Percentiles rank a stretch among this genome's conserved stretches.
Evolutionary conservation across 2,797 vertebrate species (phyloP).

Genomic region (Dendrocincla tyrannina): DNA sequence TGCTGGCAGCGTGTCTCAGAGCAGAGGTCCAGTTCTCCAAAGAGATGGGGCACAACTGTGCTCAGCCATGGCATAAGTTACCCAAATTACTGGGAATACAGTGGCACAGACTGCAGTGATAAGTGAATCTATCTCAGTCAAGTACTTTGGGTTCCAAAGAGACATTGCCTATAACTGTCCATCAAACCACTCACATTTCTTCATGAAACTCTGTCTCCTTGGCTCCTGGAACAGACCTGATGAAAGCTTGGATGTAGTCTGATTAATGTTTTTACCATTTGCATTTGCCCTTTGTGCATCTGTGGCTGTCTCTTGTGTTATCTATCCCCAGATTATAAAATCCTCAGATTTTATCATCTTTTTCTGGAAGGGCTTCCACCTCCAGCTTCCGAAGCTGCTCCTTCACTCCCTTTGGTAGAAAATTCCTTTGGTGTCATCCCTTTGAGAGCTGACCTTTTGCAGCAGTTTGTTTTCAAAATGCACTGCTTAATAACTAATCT

Average conservation of each 20-base stretch:
- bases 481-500: not conserved
- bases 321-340: not conserved
- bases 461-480: not conserved
- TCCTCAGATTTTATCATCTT: not conserved
- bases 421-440: not conserved
- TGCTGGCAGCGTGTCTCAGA: fast-evolving
- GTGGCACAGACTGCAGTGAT: not conserved
- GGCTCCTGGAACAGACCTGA: not conserved
- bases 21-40: not conserved
- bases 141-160: not conserved
- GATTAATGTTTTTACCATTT: not conserved
- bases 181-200: not conserved
- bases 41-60: not conserved
- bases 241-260: not conserved
- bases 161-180: fast-evolving
- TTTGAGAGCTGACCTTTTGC: not conserved
- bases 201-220: not conserved
- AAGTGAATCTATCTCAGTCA: not conserved
- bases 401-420: not conserved
- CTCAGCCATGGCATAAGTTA: not conserved
- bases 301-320: not conserved
- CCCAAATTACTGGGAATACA: not conserved
- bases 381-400: not conserved
- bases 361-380: not conserved
- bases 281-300: not conserved